Conservation (phyloP, 2,888 invertebrate genomes). For the Rhaphigaster nebulosa region DNA sequence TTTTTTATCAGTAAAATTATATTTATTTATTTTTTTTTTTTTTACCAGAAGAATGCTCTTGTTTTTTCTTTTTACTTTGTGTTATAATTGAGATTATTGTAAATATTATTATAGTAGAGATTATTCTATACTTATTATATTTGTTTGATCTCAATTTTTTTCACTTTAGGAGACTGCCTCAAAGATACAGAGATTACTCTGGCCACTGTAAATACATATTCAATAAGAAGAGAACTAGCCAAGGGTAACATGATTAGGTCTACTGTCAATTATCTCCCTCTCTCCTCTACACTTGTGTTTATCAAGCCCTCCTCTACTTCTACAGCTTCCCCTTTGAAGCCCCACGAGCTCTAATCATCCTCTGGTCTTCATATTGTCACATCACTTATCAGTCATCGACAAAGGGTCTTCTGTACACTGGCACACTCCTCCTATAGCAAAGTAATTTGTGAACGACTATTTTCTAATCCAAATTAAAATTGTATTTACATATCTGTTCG, state of each 20-base stretch:
- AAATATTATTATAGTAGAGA: too few species aligned
- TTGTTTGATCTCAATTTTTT: neutral
- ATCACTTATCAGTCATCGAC: constrained; percentile 40
- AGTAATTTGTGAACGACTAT: neutral
- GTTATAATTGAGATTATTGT: too few species aligned
- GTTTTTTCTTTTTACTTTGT: too few species aligned
- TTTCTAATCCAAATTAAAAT: neutral
- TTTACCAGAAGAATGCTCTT: too few species aligned
- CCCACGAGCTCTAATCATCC: neutral
- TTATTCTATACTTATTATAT: too few species aligned
- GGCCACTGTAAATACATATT: neutral
- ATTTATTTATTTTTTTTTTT: too few species aligned
- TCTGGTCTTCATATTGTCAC: constrained; percentile 18
- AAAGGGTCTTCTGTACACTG: neutral
- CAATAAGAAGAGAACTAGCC: neutral
- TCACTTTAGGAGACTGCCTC: neutral
- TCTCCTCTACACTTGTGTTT: neutral
- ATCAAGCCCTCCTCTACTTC: constrained; percentile 27
- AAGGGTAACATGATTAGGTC: constrained; percentile 17
- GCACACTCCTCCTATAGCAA: neutral
- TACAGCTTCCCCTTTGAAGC: constrained; percentile 48
- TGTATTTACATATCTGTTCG: neutral
- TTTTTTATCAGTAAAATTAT: too few species aligned
- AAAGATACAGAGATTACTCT: neutral
- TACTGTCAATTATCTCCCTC: constrained; percentile 8